Evolutionary conservation across 2,888 invertebrate species (phyloP), one percentile per base, ranked within the genome.

Genomic region (Eupithecia dodoneata): DNA sequence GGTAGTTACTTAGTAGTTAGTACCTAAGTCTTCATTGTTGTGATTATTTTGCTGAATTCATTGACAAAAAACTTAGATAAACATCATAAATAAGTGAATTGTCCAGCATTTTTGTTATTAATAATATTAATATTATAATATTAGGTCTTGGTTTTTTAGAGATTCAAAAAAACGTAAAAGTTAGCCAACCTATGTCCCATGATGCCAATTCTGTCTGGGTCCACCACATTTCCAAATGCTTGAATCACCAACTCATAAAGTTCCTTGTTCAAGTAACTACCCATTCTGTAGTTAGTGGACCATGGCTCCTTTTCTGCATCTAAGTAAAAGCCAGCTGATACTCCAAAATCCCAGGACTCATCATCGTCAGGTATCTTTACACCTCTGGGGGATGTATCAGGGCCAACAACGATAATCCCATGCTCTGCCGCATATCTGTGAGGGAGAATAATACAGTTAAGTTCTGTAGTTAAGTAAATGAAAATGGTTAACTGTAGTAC

Each of bases 321-420:
- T 2, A 99, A 95, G 91, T 99, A 99, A 92, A 99, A 99, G 0
- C 99, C 99, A 80, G 99, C 99, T 7, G 98, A 98, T 12, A 97
- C 97, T 47, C 99, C 99, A 93, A 99, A 99, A 92, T 99, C 99
- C 96, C 98, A 99, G 30, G 96, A 95, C 55, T 98, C 99, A 88
- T 98, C 97, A 93, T 99, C 98, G 0, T 99, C 99, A 18, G 97
- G 97, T 77, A 99, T 96, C 84, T 98, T 97, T 13, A 98, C 96
- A 7, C 98, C 98, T 85, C 99, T 96, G 1, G 99, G 99, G 83
- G 99, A 99, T 0, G 99, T 99, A 88, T 99, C 99, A 0, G 99
- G 99, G 78, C 97, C 97, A 3, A 99, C 98, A 74, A 99, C 96
- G 80, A 98, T 96, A 3, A 99, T 93, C 0, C 97, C 97, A 87